Percentiles rank a stretch among this genome's conserved stretches.
Conservation (phyloP, 23 tunicate species). For the Trididemnum miniatum region DNA sequence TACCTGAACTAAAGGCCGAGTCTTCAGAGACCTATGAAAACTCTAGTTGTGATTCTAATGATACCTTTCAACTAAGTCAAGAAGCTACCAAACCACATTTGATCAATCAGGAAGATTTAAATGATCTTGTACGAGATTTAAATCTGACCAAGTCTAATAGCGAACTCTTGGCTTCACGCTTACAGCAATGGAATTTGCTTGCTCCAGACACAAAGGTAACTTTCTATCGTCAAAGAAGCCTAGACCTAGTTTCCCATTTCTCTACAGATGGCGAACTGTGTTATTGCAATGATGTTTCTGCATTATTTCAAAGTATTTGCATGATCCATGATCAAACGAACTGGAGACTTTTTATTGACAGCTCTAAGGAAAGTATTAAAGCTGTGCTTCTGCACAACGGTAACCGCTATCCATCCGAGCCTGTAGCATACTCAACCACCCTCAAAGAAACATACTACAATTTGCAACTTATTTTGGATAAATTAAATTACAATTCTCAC, state of each 20-base stretch:
- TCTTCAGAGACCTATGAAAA: too few relatives aligned
- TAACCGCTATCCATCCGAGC: not conserved
- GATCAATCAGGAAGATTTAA: slow-evolving; percentile 16
- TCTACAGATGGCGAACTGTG: slow-evolving; percentile 11
- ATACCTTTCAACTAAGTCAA: too few relatives aligned
- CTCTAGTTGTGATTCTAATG: too few relatives aligned
- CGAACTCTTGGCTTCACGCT: slow-evolving; percentile 20
- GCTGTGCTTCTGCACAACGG: not conserved
- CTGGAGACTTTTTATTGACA: slow-evolving; percentile 14
- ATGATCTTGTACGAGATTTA: slow-evolving; percentile 18
- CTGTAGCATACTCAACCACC: not conserved
- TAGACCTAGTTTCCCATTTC: not conserved
- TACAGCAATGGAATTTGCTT: slow-evolving; percentile 28
- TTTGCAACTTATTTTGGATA: not conserved
- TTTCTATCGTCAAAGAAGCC: slow-evolving; percentile 3
- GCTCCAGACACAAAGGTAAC: slow-evolving; percentile 20
- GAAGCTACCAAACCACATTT: too few relatives aligned
- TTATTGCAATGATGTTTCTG: slow-evolving; percentile 19
- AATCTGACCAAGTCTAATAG: slow-evolving; percentile 12
- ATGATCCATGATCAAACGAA: not conserved
- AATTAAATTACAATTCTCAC: not conserved
- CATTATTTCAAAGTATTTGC: not conserved
- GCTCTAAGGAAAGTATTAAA: not conserved
- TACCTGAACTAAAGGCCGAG: too few relatives aligned
- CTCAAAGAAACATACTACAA: not conserved